These are phyloP conservation scores for Callopanchax toddi DNA, from an alignment of 2,113 vertebrate genomes.

Conservation along the genomic window DNA sequence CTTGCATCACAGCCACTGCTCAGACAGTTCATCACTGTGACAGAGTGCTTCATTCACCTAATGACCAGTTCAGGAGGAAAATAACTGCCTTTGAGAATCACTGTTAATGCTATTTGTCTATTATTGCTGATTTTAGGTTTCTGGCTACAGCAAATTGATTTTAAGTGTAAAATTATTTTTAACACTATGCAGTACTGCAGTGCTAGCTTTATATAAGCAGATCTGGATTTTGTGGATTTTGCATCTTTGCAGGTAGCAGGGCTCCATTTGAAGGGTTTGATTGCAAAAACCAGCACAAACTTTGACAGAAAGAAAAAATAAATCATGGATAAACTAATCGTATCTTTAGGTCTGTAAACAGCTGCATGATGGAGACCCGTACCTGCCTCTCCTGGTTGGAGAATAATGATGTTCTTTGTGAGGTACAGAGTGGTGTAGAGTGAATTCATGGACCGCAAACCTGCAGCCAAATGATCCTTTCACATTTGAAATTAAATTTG, in stretches of 20 bases:
- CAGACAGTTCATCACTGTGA: slow-evolving; percentile 16
- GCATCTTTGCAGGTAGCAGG: too few relatives aligned
- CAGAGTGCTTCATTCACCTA: background rate
- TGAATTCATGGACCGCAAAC: background rate
- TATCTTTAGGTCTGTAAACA: background rate
- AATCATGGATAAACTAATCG: too few relatives aligned
- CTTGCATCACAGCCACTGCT: slow-evolving; percentile 29
- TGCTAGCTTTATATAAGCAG: too few relatives aligned
- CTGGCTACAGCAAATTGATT: too few relatives aligned
- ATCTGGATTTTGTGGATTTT: too few relatives aligned
- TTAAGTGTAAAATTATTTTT: background rate
- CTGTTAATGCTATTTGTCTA: too few relatives aligned
- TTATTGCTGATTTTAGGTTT: background rate
- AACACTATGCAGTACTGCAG: too few relatives aligned
- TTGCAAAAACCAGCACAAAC: too few relatives aligned
- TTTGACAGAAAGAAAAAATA: too few relatives aligned
- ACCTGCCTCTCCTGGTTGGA: too few relatives aligned
- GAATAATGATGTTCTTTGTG: too few relatives aligned
- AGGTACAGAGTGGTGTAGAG: background rate
- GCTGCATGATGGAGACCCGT: background rate
- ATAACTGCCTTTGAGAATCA: background rate
- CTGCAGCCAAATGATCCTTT: background rate
- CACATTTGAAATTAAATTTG: slow-evolving; percentile 1
- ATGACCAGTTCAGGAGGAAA: background rate
- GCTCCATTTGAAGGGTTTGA: too few relatives aligned